These are phyloP conservation scores for Boulengeromyrus knoepffleri DNA, from an alignment of 2,113 vertebrate species.

Conservation along the genomic window DNA sequence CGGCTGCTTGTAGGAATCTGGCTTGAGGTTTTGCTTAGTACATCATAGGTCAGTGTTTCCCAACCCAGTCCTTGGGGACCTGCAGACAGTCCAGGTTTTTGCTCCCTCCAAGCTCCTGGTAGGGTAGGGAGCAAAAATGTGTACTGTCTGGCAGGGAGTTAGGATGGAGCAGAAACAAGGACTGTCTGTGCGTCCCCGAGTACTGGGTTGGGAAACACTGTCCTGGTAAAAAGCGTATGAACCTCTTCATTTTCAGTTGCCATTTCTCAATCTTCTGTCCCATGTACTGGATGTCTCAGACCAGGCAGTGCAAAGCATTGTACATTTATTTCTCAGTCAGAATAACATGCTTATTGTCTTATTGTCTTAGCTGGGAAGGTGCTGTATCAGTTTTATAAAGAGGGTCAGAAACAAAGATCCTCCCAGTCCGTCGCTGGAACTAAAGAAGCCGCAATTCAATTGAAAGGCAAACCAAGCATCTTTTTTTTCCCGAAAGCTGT, in stretches of 20 bases:
- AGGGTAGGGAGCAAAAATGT: background rate
- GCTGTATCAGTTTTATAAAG: background rate
- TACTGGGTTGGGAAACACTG: background rate
- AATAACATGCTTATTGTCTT: background rate
- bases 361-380: background rate
- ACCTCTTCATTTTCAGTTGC: background rate
- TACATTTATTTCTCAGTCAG: background rate
- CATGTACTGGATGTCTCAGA: background rate
- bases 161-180: background rate
- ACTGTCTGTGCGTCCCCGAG: background rate
- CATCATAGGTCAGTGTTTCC: background rate
- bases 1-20: background rate
- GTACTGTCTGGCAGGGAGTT: background rate
- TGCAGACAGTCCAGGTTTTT: background rate
- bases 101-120: background rate
- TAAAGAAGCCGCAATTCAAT: background rate
- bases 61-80: background rate
- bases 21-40: background rate
- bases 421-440: background rate
- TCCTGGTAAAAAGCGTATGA: background rate
- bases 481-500: background rate
- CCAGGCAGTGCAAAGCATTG: background rate
- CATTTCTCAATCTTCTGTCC: background rate
- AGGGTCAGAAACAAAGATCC: background rate
- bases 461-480: background rate